Evolutionary conservation across 2,113 vertebrate genomes (phyloP), one percentile per base, ranked within the genome.

Genomic region (Microcebus murinus): DNA sequence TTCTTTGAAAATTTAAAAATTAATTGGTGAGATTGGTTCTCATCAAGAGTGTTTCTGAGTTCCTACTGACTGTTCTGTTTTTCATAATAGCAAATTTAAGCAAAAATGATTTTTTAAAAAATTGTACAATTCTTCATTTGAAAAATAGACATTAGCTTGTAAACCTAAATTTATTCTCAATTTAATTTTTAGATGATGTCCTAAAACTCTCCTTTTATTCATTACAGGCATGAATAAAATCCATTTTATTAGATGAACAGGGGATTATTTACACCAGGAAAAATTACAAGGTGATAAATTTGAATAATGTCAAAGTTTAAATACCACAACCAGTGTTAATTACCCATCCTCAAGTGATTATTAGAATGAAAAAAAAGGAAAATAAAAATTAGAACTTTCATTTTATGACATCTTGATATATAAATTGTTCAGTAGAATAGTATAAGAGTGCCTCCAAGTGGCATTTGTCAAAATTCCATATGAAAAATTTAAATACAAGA

Each of bases 371-470:
- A 91, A 87, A 91, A 96, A 97, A 97, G 96, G 76, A 77, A 94
- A 97, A 87, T 18, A 80, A 87, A 96, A 97, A 95, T 79, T 36
- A 18, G 23, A 95, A 90, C 29, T 92, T 98, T 97, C 29, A 59
- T 31, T 96, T 63, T 27, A 52, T 79, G 45, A 95, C 81, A 90
- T 65, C 18, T 48, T 97, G 91, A 27, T 59, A 79, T 73, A 83
- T 80, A 97, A 97, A 89, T 57, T 97, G 50, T 39, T 80, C 45
- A 85, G 52, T 97, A 98, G n/a, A 94, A 83, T 45, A 98, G 98
- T 98, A 94, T 98, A 98, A 99, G 96, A 99, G 98, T 98, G 98
- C 99, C 99, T 98, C 99, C 99, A 98, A 98, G 99, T 99, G 99
- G 99, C 77, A 97, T 48, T 86, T 95, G n/a, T 87, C 82, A 98